These are phyloP conservation scores for Trichogramma pretiosum DNA, from an alignment of 1,140 invertebrate genomes.

Conservation along the genomic window DNA sequence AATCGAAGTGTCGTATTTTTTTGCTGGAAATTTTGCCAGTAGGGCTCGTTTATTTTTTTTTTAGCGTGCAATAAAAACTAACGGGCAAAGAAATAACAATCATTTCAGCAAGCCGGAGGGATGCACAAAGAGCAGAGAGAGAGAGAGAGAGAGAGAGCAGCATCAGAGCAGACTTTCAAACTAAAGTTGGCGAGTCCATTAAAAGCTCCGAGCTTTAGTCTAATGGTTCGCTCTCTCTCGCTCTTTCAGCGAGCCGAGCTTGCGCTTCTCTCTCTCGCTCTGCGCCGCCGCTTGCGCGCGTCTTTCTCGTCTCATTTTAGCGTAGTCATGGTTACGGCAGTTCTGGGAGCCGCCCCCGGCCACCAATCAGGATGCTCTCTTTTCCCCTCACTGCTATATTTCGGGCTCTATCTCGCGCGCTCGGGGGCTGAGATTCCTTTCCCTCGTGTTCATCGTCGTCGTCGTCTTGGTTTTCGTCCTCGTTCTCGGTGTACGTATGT, in stretches of 20 bases:
- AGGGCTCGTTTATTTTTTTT: no score
- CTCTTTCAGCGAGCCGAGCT: conserved; percentile 11
- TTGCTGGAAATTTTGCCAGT: no score
- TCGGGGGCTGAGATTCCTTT: no score
- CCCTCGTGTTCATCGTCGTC: no score
- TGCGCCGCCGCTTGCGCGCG: conserved; percentile 30
- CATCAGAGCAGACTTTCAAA: no score
- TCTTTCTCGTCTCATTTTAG: no score
- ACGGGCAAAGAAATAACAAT: no score
- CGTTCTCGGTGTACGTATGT: not conserved
- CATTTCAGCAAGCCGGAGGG: no score
- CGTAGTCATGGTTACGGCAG: conserved; percentile 50
- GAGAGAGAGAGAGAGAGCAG: conserved; percentile 9
- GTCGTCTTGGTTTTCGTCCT: no score
- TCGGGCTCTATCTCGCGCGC: conserved; percentile 4
- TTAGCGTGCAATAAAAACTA: no score
- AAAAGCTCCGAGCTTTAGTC: conserved; percentile 18
- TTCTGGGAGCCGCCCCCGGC: conserved; percentile 41
- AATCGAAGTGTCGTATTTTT: no score
- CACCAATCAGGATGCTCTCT: conserved; percentile 41
- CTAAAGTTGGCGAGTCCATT: conserved; percentile 40
- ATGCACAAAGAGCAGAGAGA: no score
- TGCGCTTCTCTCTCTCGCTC: conserved; percentile 16
- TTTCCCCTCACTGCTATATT: conserved; percentile 13
- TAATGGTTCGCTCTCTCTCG: conserved; percentile 9